Evolutionary conservation across 2,797 vertebrate species (phyloP), one percentile per base, ranked within the genome.

Genomic region (Alfaro cultratus): DNA sequence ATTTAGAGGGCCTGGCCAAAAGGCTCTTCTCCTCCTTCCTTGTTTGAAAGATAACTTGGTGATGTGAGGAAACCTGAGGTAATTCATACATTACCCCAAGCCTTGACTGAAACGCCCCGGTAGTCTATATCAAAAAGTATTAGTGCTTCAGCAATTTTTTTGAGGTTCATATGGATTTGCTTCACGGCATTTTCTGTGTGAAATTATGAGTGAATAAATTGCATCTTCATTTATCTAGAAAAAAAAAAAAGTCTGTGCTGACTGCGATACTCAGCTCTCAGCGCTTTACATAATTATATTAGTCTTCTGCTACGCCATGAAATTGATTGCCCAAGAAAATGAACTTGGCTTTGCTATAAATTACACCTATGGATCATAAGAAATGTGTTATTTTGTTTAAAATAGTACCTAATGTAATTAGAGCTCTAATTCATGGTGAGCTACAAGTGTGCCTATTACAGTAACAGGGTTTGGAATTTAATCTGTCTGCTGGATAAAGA

Each of bases 171-270:
- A 95, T 94, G 94, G 94, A 96, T 97, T 98, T 97, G 95, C 96
- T 97, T 97, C 97, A 97, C 95, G 93, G 92, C 96, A 94, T 97
- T 96, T 97, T 97, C 95, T 95, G 95, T 96, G 96, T 97, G 96
- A 98, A 98, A 99, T 99, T 99, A 98, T 95, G 96, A 96, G 95
- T 97, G 97, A 98, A 98, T 99, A 97, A 99, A 99, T 97, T 97
- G 97, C 96, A 97, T 98, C 97, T 99, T 99, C 97, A 99, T 99
- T 99, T 98, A 98, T 99, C 98, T 99, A 99, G 95, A 93, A 94
- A 93, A 95, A 95, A 95, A 96, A 62, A 51, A 51, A 46, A 46
- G 13, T 95, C 96, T 96, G 96, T 96, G 97, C 96, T 97, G 96
- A 97, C 95, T 96, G 96, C 91, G 96, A 97, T 96, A 96, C 95